Base-by-base conservation (phyloP, 2,888 invertebrate species). In the Boloria euphrosyne region DNA sequence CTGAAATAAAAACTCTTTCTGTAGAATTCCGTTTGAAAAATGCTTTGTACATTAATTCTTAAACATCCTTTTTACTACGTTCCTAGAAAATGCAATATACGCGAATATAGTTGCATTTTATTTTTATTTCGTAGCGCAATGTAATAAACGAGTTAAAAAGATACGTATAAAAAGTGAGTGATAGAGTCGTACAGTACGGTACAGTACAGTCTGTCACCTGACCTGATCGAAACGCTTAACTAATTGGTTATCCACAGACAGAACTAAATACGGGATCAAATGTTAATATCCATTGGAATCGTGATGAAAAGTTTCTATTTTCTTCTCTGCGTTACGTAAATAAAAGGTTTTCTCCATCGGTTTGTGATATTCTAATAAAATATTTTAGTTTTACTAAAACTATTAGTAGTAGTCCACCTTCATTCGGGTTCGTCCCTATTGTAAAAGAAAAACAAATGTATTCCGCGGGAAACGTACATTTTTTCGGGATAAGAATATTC, bases 191-290 rank as follows among this genome's bases (percentile, higher is more conserved):
- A 53, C 61, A 62, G 52, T 54, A 84, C 81, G 78, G 80, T n/a
- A n/a, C n/a, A n/a, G n/a, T n/a, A n/a, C n/a, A n/a, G 82, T 85
- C 84, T 84, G 82, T 78, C 78, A 75, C 75, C 79, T 85, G 88
- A 90, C 87, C 88, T 80, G 65, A 79, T 82, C 82, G 81, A 86
- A 88, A 86, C 72, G 88, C 88, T 87, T 86, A 80, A 76, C 85
- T 82, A 90, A 91, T 90, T 82, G 84, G 81, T 91, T 90, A 76
- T 86, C 79, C 78, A 84, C 89, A 87, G 86, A 80, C 77, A 80
- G 80, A 74, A 75, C 74, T 72, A 70, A 76, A 69, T 76, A 59
- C 49, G 84, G 84, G 88, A 84, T 89, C 89, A 88, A 81, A 80
- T 87, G 90, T 88, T 87, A 90, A 90, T 73, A 80, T 76, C 89